Conservation (phyloP, 2,113 vertebrate genomes). For the Aplodontia rufa region DNA sequence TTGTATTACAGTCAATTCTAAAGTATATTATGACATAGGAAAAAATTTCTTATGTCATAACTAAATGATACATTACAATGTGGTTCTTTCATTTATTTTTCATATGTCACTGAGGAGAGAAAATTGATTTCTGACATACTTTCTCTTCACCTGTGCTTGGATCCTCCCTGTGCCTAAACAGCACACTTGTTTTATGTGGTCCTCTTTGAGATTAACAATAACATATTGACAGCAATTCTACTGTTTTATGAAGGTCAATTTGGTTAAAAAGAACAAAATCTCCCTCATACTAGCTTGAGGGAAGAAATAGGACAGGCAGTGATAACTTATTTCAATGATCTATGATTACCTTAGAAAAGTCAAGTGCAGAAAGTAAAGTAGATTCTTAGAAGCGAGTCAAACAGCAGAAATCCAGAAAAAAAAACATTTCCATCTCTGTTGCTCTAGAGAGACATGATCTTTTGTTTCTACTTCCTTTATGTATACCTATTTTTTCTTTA, state of each 20-base stretch:
- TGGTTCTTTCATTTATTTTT: neutral
- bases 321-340: neutral
- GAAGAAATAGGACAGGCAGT: neutral
- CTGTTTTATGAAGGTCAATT: neutral
- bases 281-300: neutral
- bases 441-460: neutral
- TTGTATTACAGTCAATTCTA: neutral
- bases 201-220: neutral
- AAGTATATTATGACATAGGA: neutral
- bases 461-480: neutral
- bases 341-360: neutral
- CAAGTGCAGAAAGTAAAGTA: neutral
- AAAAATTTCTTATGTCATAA: neutral
- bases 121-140: conserved; percentile 40
- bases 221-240: neutral
- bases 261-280: neutral
- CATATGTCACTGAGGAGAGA: neutral
- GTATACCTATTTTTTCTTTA: neutral
- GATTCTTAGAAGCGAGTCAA: neutral
- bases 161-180: neutral
- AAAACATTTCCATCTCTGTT: neutral
- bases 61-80: neutral
- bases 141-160: neutral
- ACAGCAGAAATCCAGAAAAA: neutral
- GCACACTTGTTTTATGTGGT: neutral